phyloP scores from a whole-genome alignment of 2,113 vertebrate genomes.

The Rhinogobius similis region DNA sequence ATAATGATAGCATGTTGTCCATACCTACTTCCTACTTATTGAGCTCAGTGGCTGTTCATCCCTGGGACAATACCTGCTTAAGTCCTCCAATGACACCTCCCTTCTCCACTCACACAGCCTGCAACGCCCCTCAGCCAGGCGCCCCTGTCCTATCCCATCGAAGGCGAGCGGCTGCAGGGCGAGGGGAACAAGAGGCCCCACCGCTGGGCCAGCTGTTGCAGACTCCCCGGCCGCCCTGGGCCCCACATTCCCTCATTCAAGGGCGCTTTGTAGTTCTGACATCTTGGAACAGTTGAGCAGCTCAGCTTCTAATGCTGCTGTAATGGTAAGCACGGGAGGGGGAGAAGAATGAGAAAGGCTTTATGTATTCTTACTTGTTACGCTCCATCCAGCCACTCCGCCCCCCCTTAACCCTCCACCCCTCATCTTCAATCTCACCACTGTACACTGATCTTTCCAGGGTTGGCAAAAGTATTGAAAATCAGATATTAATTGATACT shows the following conservation, averaged over 20 bases:
- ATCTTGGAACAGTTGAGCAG: constrained; percentile 79
- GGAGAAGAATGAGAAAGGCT: constrained; percentile 58
- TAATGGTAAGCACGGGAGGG: constrained; percentile 69
- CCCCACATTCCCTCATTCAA: constrained; percentile 77
- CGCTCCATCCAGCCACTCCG: constrained; percentile 60
- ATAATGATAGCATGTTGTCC: neutral
- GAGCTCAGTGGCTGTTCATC: constrained; percentile 44
- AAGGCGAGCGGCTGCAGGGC: constrained; percentile 63
- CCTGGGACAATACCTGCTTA: constrained; percentile 32
- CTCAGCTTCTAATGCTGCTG: constrained; percentile 74
- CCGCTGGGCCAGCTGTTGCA: constrained; percentile 76
- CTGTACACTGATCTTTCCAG: constrained; percentile 47
- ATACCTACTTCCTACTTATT: constrained; percentile 5
- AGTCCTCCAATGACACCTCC: constrained; percentile 4
- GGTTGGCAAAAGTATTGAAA: no score
- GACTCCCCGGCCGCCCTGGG: constrained; percentile 68
- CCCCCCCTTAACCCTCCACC: constrained; percentile 40
- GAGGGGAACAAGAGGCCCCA: constrained; percentile 73
- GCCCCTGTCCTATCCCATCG: constrained; percentile 65
- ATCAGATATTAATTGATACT: no score
- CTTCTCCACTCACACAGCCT: constrained; percentile 12
- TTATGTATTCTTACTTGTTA: constrained; percentile 73
- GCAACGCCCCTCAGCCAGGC: constrained; percentile 38
- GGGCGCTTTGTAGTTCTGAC: constrained; percentile 80
- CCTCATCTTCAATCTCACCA: constrained; percentile 65